Evolutionary conservation across 2,113 vertebrate genomes (phyloP).

Genomic region (Phoenicopterus ruber): DNA sequence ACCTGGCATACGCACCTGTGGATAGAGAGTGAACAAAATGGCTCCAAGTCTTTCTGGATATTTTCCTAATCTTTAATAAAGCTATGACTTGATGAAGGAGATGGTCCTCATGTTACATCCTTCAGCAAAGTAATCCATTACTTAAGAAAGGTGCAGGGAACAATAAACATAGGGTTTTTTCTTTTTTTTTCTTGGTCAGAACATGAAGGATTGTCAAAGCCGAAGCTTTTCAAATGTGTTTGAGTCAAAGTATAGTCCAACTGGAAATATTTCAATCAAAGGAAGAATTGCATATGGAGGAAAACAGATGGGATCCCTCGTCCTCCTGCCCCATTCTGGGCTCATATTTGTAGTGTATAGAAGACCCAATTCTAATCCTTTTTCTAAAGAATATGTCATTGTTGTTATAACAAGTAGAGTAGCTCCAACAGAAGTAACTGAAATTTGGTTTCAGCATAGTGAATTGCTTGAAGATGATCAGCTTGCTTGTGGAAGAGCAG

Average conservation of each 20-base stretch:
- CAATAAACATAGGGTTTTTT: neutral
- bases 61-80: constrained; percentile 25
- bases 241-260: neutral
- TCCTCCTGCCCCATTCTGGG: neutral
- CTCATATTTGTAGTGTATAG: neutral
- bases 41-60: neutral
- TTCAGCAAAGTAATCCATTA: neutral
- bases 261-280: constrained; percentile 3
- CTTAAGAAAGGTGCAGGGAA: neutral
- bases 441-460: neutral
- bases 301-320: neutral
- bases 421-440: neutral
- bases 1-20: constrained; percentile 28
- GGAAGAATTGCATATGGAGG: neutral
- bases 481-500: neutral
- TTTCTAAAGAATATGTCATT: neutral
- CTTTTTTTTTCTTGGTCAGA: neutral
- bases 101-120: neutral
- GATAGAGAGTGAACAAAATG: neutral
- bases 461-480: neutral
- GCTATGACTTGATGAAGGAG: neutral
- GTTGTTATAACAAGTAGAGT: neutral
- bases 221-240: neutral
- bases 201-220: neutral
- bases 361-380: neutral